Base-by-base conservation (phyloP, 1,140 invertebrate species). In the Eumaeus atala region DNA sequence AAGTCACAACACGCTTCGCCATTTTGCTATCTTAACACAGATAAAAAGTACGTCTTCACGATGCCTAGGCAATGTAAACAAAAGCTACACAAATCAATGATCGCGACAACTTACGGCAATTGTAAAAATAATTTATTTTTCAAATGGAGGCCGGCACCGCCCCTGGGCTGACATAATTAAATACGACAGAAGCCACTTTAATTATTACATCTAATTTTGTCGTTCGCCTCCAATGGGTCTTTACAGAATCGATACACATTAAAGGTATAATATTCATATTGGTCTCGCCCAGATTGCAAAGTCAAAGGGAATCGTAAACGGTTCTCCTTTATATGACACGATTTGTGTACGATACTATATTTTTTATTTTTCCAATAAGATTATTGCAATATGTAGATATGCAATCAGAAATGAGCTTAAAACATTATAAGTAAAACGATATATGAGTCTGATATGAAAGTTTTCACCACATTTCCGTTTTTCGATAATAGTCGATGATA, bases 191-290 rank as follows among this genome's bases (percentile, higher is more conserved):
- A 44, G 40, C 40, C 40, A 44, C 16, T 16, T 44, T 44, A 44
- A 44, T 44, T 28, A 28, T 28, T 16, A 44, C 40, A 17, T 44
- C 36, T 51, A 51, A 51, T 51, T 38, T n/a, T 51, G 21, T 12
- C 50, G 37, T 21, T 51, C 50, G 44, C 37, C 37, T 35, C 37
- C 33, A 48, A 47, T 66, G 61, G 50, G 56, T 44, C 60, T 56
- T 62, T 66, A 62, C 57, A 55, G 55, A 69, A 74, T 74, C 74
- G 67, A 77, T 74, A 64, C 38, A 11, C 12, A 34, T 47, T 49
- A 49, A 47, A 57, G 50, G 74, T 77, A 70, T 70, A 77, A 74
- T 77, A 77, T 77, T 77, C 67, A 77, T 76, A 74, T 63, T 64
- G 56, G 66, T 51, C 18, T 66, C 58, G 62, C 53, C 62, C 65